Base-by-base conservation (phyloP, 2,113 vertebrate species). In the Barnardius zonarius region DNA sequence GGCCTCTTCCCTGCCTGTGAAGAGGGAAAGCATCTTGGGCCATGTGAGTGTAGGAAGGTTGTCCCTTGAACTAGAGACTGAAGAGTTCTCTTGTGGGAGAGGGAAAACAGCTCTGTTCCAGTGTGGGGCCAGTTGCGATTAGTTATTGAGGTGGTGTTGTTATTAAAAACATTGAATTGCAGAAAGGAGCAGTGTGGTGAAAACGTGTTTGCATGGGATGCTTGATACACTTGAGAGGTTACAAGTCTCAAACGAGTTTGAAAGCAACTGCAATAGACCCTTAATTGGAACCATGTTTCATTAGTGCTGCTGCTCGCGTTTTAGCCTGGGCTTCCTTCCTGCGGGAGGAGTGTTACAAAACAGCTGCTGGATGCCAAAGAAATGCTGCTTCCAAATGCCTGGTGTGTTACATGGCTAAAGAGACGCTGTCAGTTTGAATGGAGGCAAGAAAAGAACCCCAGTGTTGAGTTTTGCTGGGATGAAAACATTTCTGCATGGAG, bases 251-350 rank as follows among this genome's bases (percentile, higher is more conserved):
- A 55, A 73, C 77, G 96, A 80, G 75, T 12, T 67, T 22, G 79
- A 62, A 64, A 55, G 95, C 62, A 94, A 39, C 83, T 57, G 88
- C 90, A 48, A 72, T 6, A 73, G 85, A 66, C 18, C 27, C 88
- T 93, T 94, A 94, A 96, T 97, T 95, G 92, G 95, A 90, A 67
- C 63, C 82, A 37, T 8, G 2, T 80, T 91, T 93, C 83, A 88
- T 94, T 94, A 95, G 77, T 15, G 30, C 37, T 11, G n/a, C 83
- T 28, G 39, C 8, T 73, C 3, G n/a, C 44, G 49, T 51, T 17
- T 59, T 82, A 88, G 83, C 17, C 67, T 11, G 85, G 64, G 37
- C 17, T 80, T 57, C 22, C 85, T 67, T 59, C 66, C 85, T 54
- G 68, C 84, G 11, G 41, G 1, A 69, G 86, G 66, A 39, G 13